Base-by-base conservation (phyloP, 2,797 vertebrate genomes). In the Hemibagrus guttatus region DNA sequence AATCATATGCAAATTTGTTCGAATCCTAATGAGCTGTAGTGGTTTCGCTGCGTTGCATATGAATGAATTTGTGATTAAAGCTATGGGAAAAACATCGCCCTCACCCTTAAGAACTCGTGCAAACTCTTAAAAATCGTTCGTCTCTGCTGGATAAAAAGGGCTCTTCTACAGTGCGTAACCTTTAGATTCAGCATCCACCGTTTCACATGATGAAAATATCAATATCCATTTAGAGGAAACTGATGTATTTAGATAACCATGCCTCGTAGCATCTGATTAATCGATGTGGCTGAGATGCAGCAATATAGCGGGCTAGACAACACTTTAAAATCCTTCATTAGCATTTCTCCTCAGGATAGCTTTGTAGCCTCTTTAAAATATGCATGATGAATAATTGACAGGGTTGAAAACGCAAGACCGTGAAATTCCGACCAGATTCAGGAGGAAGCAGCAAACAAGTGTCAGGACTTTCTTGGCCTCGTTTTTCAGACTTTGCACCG, bases 301-400 rank as follows among this genome's bases (percentile, higher is more conserved):
- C 86, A 69, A 72, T 74, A 71, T 46, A 56, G 66, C 26, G 13
- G 71, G 68, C 78, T 66, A 49, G 83, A 71, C 79, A 58, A 75
- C 56, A 76, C 83, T 87, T 63, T 78, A 42, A 52, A 74, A 66
- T 68, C 82, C n/a, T 74, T 80, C 71, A 78, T 83, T 83, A 83
- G 86, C 61, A 59, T 74, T 68, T 83, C 71, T 83, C 69, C 81
- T 59, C 81, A 76, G 75, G 83, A 85, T 35, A 54, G 81, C 75
- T 85, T 88, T 23, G 84, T 81, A 81, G 71, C 75, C 68, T 86
- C 82, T 83, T 80, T 86, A 66, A 87, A 88, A 87, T 85, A 83
- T 86, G 85, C 89, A 81, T 59, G 17, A 81, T 87, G 46, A 87
- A 81, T 88, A 81, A 88, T 85, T 85, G 86, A 90, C 66, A 64